phyloP scores from a whole-genome alignment of 2,888 invertebrate species.

The Drosophila acutilabella region DNA sequence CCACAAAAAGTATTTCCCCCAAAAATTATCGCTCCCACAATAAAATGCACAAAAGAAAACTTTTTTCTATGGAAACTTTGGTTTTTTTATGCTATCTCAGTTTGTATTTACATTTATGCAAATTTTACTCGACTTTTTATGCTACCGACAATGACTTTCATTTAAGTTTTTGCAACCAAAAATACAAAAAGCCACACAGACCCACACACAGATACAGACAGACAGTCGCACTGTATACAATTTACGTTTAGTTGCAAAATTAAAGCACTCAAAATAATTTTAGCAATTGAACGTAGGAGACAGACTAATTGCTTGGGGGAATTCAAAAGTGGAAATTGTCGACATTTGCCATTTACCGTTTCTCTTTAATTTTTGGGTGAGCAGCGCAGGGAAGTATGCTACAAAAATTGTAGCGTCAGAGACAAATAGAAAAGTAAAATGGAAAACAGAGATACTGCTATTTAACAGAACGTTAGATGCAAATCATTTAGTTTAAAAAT shows the following conservation, averaged over 20 bases:
- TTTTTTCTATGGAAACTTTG: constrained; percentile 1
- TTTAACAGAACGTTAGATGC: constrained; percentile 29
- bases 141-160: constrained; percentile 48
- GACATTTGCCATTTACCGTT: constrained; percentile 34
- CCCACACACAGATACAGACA: constrained; percentile 14
- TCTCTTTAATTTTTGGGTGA: constrained; percentile 34
- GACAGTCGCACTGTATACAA: constrained; percentile 3
- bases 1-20: constrained; percentile 1
- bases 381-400: constrained; percentile 16
- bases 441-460: constrained; percentile 8
- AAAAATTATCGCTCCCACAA: constrained; percentile 5
- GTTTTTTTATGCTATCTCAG: constrained; percentile 2
- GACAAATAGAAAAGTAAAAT: constrained; percentile 12
- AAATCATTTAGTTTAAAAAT: constrained; percentile 28
- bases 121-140: constrained; percentile 44
- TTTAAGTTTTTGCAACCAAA: constrained; percentile 23
- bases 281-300: constrained; percentile 61
- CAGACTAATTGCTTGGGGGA: constrained; percentile 69
- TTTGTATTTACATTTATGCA: constrained; percentile 56
- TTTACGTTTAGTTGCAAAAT: constrained; percentile 38
- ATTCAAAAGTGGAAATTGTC: constrained; percentile 41
- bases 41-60: constrained; percentile 7
- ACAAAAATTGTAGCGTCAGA: constrained; percentile 19
- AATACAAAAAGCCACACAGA: constrained; percentile 3
- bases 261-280: constrained; percentile 59